phyloP scores from a whole-genome alignment of 1,140 invertebrate species.

The fruit fly (Drosophila melanogaster) region DNA sequence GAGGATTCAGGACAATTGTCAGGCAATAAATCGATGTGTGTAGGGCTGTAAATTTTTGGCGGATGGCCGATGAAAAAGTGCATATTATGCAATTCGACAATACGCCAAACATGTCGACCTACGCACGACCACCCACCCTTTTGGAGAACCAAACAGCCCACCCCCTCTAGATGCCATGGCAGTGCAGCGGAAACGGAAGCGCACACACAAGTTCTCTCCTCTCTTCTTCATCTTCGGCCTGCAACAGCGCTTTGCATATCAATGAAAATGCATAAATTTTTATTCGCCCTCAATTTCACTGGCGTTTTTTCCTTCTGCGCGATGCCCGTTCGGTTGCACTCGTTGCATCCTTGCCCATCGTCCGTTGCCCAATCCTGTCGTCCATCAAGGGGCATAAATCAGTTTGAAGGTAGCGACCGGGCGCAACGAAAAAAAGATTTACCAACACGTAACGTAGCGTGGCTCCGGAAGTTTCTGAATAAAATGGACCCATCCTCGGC shows the following conservation, averaged over 20 bases:
- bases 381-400: slow-evolving; percentile 84
- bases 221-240: slow-evolving; percentile 63
- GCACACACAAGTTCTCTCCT: slow-evolving; percentile 72
- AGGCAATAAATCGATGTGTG: slow-evolving; percentile 84
- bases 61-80: slow-evolving; percentile 82
- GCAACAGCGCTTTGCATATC: slow-evolving; percentile 77
- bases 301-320: slow-evolving; percentile 26
- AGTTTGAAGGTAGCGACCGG: slow-evolving; percentile 47
- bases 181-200: slow-evolving; percentile 77
- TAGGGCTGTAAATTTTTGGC: slow-evolving; percentile 83
- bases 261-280: slow-evolving; percentile 84
- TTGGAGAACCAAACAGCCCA: not conserved
- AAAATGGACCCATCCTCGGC: slow-evolving; percentile 17
- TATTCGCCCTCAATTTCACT: slow-evolving; percentile 51
- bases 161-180: slow-evolving; percentile 6
- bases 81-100: slow-evolving; percentile 84
- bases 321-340: slow-evolving; percentile 61
- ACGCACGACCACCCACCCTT: slow-evolving; percentile 45
- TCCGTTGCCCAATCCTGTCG: slow-evolving; percentile 43
- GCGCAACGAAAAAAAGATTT: slow-evolving; percentile 34
- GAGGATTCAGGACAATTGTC: slow-evolving; percentile 80
- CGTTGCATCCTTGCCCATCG: slow-evolving; percentile 49
- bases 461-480: slow-evolving; percentile 73
- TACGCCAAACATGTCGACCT: slow-evolving; percentile 79
- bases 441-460: slow-evolving; percentile 26